These are phyloP conservation scores for Nylanderia fulva DNA, from an alignment of 1,140 invertebrate species.

Conservation along the genomic window DNA sequence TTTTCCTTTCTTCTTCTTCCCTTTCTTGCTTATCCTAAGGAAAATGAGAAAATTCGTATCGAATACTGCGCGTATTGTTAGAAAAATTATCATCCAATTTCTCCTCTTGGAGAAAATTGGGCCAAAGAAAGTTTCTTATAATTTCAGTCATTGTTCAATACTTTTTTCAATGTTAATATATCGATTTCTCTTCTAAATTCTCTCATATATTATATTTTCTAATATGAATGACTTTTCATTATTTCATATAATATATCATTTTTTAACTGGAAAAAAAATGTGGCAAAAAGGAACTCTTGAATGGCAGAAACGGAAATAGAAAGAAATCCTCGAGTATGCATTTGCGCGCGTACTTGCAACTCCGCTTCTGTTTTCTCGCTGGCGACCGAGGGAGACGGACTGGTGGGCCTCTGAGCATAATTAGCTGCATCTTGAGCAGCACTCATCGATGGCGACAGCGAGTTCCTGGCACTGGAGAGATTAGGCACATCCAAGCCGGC, in stretches of 20 bases:
- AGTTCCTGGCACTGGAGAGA: constrained; percentile 87
- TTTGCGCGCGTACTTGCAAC: constrained; percentile 84
- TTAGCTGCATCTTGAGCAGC: constrained; percentile 89
- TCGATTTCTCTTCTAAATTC: background rate
- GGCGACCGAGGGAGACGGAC: constrained; percentile 93
- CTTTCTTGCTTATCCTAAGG: constrained; percentile 93
- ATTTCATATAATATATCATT: too few species aligned
- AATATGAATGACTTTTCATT: background rate
- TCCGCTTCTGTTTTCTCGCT: constrained; percentile 92
- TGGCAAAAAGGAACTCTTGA: background rate
- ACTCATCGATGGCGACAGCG: constrained; percentile 88
- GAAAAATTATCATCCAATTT: constrained; percentile 10
- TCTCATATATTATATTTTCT: background rate
- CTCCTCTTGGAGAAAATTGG: background rate
- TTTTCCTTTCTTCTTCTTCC: constrained; percentile 97
- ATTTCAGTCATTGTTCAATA: background rate
- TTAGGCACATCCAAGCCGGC: constrained; percentile 85
- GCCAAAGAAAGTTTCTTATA: background rate
- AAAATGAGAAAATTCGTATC: background rate
- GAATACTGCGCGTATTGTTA: background rate
- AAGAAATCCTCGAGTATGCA: background rate
- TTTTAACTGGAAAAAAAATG: too few species aligned
- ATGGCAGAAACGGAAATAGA: background rate
- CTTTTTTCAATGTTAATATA: background rate
- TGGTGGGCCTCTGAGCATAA: constrained; percentile 91